These are phyloP conservation scores for Drosophila ironensis DNA, from an alignment of 1,140 invertebrate genomes.

Conservation along the genomic window DNA sequence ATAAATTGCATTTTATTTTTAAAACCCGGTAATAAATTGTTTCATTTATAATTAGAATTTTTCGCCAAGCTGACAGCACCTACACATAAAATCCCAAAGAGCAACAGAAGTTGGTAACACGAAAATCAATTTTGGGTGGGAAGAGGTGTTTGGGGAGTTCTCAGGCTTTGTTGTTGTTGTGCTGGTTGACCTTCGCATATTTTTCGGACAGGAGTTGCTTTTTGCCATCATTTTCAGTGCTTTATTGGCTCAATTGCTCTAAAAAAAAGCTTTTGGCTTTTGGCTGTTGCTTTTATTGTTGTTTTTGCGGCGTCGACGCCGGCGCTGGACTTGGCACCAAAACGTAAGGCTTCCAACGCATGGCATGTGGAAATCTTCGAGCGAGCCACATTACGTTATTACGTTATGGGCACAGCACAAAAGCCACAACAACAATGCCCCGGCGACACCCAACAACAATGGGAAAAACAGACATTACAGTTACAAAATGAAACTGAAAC, in stretches of 20 bases:
- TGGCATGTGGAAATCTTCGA: conserved; percentile 68
- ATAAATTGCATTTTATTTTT: conserved; percentile 75
- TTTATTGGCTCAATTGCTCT: conserved; percentile 58
- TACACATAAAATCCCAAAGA: conserved; percentile 4
- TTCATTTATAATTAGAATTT: conserved; percentile 76
- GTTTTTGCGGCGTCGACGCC: conserved; percentile 4
- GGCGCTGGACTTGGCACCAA: conserved; percentile 74
- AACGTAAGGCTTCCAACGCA: conserved; percentile 62
- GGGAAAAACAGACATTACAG: conserved; percentile 67
- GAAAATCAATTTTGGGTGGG: conserved; percentile 4
- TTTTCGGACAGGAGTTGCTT: conserved; percentile 50
- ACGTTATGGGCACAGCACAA: conserved; percentile 38
- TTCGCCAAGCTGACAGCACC: conserved; percentile 52
- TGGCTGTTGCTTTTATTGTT: background rate
- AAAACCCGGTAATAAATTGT: conserved; percentile 77
- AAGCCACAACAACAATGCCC: conserved; percentile 31
- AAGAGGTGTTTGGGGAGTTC: too few species aligned
- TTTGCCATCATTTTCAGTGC: conserved; percentile 36
- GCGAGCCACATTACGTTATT: conserved; percentile 71
- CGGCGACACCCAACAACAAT: conserved; percentile 33
- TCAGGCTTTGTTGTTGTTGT: conserved; percentile 1
- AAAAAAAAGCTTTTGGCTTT: conserved; percentile 37
- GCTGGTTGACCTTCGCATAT: conserved; percentile 70
- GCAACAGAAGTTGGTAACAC: conserved; percentile 9
- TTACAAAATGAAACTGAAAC: conserved; percentile 72